These are phyloP conservation scores for Leptothorax acervorum DNA, from an alignment of 2,888 invertebrate species.

Conservation along the genomic window DNA sequence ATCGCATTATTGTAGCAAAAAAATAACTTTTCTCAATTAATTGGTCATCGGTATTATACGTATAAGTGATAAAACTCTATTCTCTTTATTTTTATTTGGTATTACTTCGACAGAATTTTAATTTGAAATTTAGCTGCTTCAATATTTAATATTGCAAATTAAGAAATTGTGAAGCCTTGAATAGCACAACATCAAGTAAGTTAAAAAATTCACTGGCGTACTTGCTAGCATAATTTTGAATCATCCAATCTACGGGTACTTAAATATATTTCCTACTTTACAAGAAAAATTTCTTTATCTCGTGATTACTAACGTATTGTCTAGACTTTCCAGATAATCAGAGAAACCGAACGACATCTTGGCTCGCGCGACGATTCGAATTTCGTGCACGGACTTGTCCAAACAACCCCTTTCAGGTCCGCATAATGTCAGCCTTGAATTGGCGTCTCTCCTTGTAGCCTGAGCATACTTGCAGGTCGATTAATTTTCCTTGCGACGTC, in stretches of 20 bases:
- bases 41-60: too few species aligned
- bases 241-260: background rate
- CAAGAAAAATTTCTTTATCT: background rate
- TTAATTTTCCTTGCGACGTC: conserved; percentile 59
- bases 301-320: background rate
- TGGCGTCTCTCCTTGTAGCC: background rate
- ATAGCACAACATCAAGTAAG: background rate
- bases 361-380: conserved; percentile 3
- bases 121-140: background rate
- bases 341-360: background rate
- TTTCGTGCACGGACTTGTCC: conserved; percentile 21
- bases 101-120: background rate
- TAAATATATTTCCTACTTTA: background rate
- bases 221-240: background rate
- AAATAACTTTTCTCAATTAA: too few species aligned
- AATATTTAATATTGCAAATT: background rate
- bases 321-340: background rate
- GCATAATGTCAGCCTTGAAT: conserved; percentile 31
- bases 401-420: conserved; percentile 20
- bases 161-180: background rate
- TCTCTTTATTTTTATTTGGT: background rate
- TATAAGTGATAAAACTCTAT: background rate
- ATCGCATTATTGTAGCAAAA: too few species aligned
- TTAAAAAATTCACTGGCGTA: background rate
- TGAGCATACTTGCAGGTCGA: conserved; percentile 26